Percentiles rank a stretch among this genome's conserved stretches.
These are phyloP conservation scores for Pyrocephalus nanus DNA, from an alignment of 2,797 vertebrate species.

Conservation along the genomic window DNA sequence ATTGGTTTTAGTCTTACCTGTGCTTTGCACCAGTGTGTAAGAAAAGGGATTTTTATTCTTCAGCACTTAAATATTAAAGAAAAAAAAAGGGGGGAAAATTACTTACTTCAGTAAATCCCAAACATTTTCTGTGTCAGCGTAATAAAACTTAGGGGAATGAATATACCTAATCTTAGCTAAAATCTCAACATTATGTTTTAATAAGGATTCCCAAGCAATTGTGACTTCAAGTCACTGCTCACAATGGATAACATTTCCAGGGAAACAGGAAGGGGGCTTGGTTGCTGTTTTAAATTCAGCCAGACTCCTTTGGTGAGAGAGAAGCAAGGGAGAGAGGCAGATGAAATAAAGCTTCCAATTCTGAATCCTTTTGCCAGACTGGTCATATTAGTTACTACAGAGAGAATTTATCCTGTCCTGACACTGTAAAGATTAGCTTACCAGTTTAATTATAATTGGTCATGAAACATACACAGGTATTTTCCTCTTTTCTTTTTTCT, in stretches of 20 bases:
- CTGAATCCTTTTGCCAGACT: not conserved
- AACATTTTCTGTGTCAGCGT: not conserved
- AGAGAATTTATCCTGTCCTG: not conserved
- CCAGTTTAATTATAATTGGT: not conserved
- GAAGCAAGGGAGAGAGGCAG: not conserved
- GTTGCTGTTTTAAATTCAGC: not conserved
- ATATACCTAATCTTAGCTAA: not conserved
- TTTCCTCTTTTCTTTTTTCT: not conserved
- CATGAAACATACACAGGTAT: fast-evolving
- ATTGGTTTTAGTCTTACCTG: not conserved
- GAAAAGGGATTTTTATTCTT: not conserved
- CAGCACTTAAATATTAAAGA: not conserved
- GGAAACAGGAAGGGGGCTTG: not conserved
- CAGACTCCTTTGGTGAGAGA: not conserved
- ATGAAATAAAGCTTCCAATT: not conserved
- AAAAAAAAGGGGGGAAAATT: not conserved
- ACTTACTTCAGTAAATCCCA: not conserved
- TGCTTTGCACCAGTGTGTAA: not conserved
- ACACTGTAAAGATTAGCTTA: not conserved
- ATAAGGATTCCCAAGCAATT: not conserved
- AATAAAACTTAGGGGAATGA: not conserved
- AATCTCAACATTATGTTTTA: not conserved
- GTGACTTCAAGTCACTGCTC: not conserved
- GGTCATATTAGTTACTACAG: not conserved
- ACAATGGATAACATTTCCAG: not conserved